phyloP scores from a whole-genome alignment of 2,113 vertebrate genomes.

The Orientallactaga bullata region DNA sequence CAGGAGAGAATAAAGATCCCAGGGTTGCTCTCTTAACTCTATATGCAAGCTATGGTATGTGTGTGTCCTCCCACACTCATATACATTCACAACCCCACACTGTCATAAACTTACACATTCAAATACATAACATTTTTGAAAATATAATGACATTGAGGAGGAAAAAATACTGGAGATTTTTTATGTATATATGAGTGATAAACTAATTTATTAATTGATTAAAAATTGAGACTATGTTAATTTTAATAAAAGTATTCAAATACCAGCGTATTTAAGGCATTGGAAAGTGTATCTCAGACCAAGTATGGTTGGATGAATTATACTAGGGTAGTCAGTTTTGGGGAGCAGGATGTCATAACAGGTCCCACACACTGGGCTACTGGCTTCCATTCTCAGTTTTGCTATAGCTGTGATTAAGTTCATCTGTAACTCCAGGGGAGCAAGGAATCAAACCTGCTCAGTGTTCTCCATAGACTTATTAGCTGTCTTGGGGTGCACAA shows the following conservation, averaged over 20 bases:
- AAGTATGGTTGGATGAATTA: not conserved
- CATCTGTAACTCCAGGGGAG: not conserved
- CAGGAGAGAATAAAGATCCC: no score
- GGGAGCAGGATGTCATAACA: not conserved
- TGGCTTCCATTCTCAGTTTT: not conserved
- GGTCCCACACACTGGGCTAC: not conserved
- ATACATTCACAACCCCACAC: no score
- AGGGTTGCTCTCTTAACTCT: no score
- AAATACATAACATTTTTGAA: no score
- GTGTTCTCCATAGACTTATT: not conserved
- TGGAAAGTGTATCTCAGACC: not conserved
- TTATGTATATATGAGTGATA: not conserved
- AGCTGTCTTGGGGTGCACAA: not conserved
- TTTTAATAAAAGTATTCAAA: not conserved
- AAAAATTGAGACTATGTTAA: not conserved
- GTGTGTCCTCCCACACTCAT: no score
- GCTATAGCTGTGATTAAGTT: not conserved
- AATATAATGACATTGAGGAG: not conserved
- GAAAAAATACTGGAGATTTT: not conserved
- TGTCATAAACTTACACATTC: no score
- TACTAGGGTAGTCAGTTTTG: not conserved
- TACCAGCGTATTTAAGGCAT: not conserved
- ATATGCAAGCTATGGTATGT: no score
- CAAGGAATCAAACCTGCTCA: not conserved
- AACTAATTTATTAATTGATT: not conserved